phyloP scores from a whole-genome alignment of 2,797 vertebrate species.

The Muscicapa striata region DNA sequence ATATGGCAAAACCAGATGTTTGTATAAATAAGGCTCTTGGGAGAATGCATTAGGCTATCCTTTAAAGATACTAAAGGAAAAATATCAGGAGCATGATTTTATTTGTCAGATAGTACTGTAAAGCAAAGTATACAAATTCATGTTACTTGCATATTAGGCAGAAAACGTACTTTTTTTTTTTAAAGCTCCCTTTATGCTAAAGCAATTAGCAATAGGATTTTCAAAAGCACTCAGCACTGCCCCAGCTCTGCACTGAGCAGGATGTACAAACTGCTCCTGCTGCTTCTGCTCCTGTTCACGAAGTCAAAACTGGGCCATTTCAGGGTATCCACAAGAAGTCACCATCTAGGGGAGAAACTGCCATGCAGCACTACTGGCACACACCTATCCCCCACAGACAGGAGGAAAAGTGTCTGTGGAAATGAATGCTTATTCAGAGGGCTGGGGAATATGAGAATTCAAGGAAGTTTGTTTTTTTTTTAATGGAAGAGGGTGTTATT shows the following conservation, averaged over 20 bases:
- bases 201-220: neutral
- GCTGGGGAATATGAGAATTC: neutral
- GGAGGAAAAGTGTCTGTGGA: neutral
- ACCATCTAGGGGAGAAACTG: neutral
- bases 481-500: neutral
- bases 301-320: neutral
- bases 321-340: neutral
- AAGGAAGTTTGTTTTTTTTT: neutral
- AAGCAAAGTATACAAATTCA: neutral
- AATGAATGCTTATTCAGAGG: neutral
- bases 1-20: neutral
- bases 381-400: neutral
- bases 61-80: neutral
- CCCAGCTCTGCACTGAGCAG: fast-evolving
- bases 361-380: neutral
- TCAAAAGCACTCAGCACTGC: neutral
- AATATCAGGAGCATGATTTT: neutral
- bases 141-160: neutral
- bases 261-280: fast-evolving
- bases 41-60: neutral
- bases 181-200: neutral
- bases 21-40: neutral
- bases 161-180: neutral
- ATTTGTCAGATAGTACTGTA: neutral
- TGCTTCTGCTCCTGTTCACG: neutral